Evolutionary conservation across 92 coral and sea anemone species (phyloP).

Genomic region (Palythoa heliodiscus): DNA sequence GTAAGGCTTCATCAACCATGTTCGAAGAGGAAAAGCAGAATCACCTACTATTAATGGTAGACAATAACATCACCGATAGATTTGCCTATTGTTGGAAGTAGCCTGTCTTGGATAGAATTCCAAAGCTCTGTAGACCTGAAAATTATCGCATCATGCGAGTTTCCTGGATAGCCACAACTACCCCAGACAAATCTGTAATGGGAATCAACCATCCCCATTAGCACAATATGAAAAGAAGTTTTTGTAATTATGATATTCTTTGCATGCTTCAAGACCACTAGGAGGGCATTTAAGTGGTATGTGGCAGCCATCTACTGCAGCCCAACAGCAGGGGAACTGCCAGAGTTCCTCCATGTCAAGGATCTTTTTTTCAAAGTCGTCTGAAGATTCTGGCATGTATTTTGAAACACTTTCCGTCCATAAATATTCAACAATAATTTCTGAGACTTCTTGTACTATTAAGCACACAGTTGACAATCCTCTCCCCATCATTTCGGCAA

Average conservation of each 20-base stretch:
- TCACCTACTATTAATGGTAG: slow-evolving; percentile 21
- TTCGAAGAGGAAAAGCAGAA: slow-evolving; percentile 42
- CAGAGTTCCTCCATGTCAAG: slow-evolving; percentile 51
- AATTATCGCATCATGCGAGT: slow-evolving; percentile 42
- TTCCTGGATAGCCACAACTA: slow-evolving; percentile 52
- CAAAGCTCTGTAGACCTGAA: slow-evolving; percentile 24
- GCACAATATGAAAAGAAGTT: slow-evolving; percentile 42
- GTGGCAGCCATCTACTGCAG: slow-evolving; percentile 54
- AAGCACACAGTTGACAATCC: slow-evolving; percentile 54
- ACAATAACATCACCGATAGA: slow-evolving; percentile 8
- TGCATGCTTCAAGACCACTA: slow-evolving; percentile 37
- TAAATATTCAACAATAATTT: slow-evolving; percentile 38
- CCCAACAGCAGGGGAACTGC: slow-evolving; percentile 52
- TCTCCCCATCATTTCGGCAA: slow-evolving; percentile 56
- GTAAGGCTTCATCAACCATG: slow-evolving; percentile 40
- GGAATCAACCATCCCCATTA: slow-evolving; percentile 54
- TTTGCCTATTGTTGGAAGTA: slow-evolving; percentile 20
- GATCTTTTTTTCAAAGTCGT: slow-evolving; percentile 40
- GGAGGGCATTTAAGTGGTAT: slow-evolving; percentile 49
- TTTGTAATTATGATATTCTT: slow-evolving; percentile 45
- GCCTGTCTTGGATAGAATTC: slow-evolving; percentile 14
- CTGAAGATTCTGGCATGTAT: slow-evolving; percentile 45
- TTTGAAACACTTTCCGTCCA: slow-evolving; percentile 50
- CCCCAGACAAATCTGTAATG: slow-evolving; percentile 47
- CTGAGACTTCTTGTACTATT: slow-evolving; percentile 54